Percentiles rank a stretch among this genome's conserved stretches.
These are phyloP conservation scores for Noctua pronuba DNA, from an alignment of 2,888 invertebrate species.

Conservation along the genomic window DNA sequence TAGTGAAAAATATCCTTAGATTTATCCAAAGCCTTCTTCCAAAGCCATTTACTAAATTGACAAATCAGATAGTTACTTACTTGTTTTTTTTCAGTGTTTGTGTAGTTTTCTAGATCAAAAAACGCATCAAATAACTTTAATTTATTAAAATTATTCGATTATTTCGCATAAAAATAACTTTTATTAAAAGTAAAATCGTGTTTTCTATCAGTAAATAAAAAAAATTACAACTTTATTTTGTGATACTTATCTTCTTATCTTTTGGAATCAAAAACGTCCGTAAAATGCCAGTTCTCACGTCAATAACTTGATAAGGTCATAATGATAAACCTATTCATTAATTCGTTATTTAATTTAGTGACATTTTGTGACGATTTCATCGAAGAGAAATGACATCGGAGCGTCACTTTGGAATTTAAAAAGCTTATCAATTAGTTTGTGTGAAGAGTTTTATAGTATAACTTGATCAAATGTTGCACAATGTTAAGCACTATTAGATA, in stretches of 20 bases:
- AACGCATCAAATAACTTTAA: slow-evolving; percentile 20
- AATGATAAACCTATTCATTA: slow-evolving; percentile 33
- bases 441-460: not conserved
- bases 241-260: slow-evolving; percentile 47
- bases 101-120: not conserved
- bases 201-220: slow-evolving; percentile 10
- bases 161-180: not conserved
- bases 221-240: slow-evolving; percentile 2
- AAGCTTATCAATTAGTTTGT: slow-evolving; percentile 1
- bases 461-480: not conserved
- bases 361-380: slow-evolving; percentile 30
- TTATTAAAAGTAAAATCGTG: slow-evolving; percentile 26
- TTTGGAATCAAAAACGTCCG: slow-evolving; percentile 3
- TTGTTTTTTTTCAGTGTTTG: not conserved
- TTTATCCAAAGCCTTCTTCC: not conserved
- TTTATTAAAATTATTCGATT: slow-evolving; percentile 6
- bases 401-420: slow-evolving; percentile 15
- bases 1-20: not conserved
- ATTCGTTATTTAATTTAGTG: slow-evolving; percentile 40
- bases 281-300: slow-evolving; percentile 37
- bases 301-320: slow-evolving; percentile 12
- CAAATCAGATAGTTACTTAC: not conserved
- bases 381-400: slow-evolving; percentile 14
- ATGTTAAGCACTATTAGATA: not conserved
- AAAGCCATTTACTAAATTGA: too few species aligned